Percentiles rank a stretch among this genome's conserved stretches.
Evolutionary conservation across 2,888 invertebrate species (phyloP).

Genomic region (Drosophila greeni): DNA sequence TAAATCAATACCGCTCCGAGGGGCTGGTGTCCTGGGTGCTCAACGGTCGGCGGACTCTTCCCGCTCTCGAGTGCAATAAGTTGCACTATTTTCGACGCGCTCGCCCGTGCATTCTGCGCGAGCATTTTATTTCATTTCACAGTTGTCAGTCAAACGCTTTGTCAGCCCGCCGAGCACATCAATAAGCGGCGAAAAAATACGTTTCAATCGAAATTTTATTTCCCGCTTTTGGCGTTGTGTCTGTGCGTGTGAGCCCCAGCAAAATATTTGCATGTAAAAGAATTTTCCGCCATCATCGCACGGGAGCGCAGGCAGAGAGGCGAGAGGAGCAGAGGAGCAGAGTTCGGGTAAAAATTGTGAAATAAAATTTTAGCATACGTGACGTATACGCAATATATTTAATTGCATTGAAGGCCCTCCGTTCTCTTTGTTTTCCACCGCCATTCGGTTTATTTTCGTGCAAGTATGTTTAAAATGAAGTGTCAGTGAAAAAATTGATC

Average conservation of each 20-base stretch:
- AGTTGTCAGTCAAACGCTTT: slow-evolving; percentile 61
- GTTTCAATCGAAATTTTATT: slow-evolving; percentile 45
- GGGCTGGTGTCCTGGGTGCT: slow-evolving; percentile 3
- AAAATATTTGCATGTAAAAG: slow-evolving; percentile 54
- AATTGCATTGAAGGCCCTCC: slow-evolving; percentile 32
- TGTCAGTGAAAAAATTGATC: slow-evolving; percentile 5
- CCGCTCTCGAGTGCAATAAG: slow-evolving; percentile 24
- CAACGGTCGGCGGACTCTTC: not conserved
- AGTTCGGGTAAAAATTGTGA: slow-evolving; percentile 30
- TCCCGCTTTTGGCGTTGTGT: slow-evolving; percentile 14
- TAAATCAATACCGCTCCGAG: slow-evolving; percentile 59
- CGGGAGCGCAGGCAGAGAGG: slow-evolving; percentile 5
- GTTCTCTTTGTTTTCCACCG: not conserved
- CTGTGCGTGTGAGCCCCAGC: slow-evolving; percentile 24
- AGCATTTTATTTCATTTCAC: slow-evolving; percentile 42
- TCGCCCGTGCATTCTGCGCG: slow-evolving; percentile 42
- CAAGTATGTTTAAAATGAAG: slow-evolving; percentile 9
- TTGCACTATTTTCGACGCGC: slow-evolving; percentile 53
- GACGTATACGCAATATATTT: slow-evolving; percentile 49
- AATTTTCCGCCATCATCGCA: slow-evolving; percentile 20
- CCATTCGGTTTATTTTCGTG: slow-evolving; percentile 3
- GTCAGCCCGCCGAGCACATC: slow-evolving; percentile 51
- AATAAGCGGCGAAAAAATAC: slow-evolving; percentile 56
- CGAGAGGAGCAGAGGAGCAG: not conserved
- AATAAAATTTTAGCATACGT: slow-evolving; percentile 42